Conservation (phyloP, 2,113 vertebrate species). For the Rhegmatorhina hoffmannsi region DNA sequence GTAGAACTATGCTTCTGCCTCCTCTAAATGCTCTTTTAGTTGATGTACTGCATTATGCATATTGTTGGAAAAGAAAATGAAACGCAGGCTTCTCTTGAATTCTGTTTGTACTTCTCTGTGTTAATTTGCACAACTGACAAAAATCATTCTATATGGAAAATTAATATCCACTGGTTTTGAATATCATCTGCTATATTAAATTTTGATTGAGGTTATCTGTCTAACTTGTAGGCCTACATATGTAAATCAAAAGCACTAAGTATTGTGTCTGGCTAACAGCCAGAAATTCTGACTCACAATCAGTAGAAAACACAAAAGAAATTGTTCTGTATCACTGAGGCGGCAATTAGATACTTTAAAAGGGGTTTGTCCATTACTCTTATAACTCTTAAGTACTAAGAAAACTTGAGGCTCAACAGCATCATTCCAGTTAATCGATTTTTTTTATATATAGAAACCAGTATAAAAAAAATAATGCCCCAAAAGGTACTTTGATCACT, state of each 20-base stretch:
- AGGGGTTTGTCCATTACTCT: neutral
- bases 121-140: constrained; percentile 12
- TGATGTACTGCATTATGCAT: neutral
- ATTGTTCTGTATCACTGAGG: neutral
- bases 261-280: constrained; percentile 2
- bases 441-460: neutral
- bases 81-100: constrained; percentile 6
- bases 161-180: neutral
- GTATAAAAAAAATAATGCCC: neutral
- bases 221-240: neutral
- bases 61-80: constrained; percentile 8
- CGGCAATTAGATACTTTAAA: neutral
- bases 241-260: constrained; percentile 3
- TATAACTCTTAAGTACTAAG: neutral
- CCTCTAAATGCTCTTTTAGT: constrained; percentile 7
- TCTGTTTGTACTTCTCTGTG: neutral
- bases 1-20: neutral
- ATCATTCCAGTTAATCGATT: neutral
- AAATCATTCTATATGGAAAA: neutral
- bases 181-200: neutral
- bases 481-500: neutral
- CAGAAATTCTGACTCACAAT: constrained; percentile 34
- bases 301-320: neutral
- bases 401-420: neutral
- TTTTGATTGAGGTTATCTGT: constrained; percentile 23